Base-by-base conservation (phyloP, 2,113 vertebrate species). In the Megalops atlanticus region DNA sequence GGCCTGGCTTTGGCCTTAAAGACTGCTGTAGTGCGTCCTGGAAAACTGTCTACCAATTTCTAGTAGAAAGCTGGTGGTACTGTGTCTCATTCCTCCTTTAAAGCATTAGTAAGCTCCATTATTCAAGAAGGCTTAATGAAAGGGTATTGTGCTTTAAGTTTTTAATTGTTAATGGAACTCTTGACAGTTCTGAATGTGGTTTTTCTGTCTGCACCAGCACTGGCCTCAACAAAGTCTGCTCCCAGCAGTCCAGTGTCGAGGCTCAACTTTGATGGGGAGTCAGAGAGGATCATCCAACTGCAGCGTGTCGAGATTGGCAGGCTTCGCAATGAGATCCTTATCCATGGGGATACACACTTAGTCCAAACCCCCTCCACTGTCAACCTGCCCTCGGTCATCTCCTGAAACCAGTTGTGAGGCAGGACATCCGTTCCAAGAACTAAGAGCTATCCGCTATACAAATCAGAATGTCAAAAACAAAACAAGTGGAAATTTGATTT, bases 241-340 rank as follows among this genome's bases (percentile, higher is more conserved):
- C 40, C 39, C 36, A 12, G 81, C 4, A 0, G 85, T 31, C 27
- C 85, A 77, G 78, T 93, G 71, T 35, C 81, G 40, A 89, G 92
- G 74, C 84, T 94, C 78, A 93, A 93, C 24, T 86, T 89, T 47
- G 88, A 94, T 74, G 89, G 93, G 52, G 95, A 96, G 89, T 89
- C 76, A 0, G 88, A 91, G 82, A 91, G 92, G 76, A 95, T 96
- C 71, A 94, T 96, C 58, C 92, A 95, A 87, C 94, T 95, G 89
- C 96, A 97, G 81, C 81, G 85, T 54, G 74, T 90, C 11, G 95
- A 96, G 91, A 96, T 96, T 83, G 91, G 92, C 4, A 87, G 87
- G 12, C 92, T 95, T 33, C 83, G 87, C 83, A 90, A 94, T n/a
- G 87, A 94, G 84, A 90, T 94, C 71, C 91, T 91, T 27, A 83